A percentile compares a stretch with the other conserved stretches of the same genome.
Evolutionary conservation across 2,113 vertebrate genomes (phyloP).

Genomic region (Glaucomys volans): DNA sequence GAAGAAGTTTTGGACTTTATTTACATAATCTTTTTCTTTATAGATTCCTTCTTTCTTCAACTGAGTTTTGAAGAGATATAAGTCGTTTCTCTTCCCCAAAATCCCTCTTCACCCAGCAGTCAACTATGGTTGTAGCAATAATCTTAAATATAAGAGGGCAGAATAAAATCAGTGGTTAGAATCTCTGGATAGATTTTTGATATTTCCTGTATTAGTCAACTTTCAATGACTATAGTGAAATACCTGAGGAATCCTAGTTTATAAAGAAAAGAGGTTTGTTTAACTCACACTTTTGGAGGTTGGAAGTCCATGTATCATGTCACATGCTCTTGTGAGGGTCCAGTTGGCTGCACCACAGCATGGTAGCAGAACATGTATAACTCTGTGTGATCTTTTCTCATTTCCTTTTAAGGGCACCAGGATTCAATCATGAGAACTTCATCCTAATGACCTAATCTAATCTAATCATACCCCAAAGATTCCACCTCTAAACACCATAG

Average conservation of each 20-base stretch:
- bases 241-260: not conserved
- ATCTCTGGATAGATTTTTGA: not conserved
- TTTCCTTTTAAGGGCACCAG: not conserved
- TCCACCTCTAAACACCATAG: not conserved
- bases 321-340: not conserved
- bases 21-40: constrained; percentile 14
- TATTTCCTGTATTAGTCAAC: not conserved
- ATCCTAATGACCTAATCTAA: not conserved
- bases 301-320: not conserved
- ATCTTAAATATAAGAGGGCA: not conserved
- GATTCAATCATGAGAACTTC: not conserved
- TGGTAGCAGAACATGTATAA: not conserved
- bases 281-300: not conserved
- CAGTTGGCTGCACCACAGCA: no score
- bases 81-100: not conserved
- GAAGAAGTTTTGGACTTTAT: not conserved
- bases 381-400: not conserved
- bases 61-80: constrained; percentile 45
- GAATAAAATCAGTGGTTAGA: not conserved
- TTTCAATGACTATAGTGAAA: not conserved
- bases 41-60: constrained; percentile 27
- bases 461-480: not conserved
- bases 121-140: not conserved
- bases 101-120: not conserved
- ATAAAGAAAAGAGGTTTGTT: not conserved